Base-by-base conservation (phyloP, 2,888 invertebrate species). In the Himalopsyche tibetana region DNA sequence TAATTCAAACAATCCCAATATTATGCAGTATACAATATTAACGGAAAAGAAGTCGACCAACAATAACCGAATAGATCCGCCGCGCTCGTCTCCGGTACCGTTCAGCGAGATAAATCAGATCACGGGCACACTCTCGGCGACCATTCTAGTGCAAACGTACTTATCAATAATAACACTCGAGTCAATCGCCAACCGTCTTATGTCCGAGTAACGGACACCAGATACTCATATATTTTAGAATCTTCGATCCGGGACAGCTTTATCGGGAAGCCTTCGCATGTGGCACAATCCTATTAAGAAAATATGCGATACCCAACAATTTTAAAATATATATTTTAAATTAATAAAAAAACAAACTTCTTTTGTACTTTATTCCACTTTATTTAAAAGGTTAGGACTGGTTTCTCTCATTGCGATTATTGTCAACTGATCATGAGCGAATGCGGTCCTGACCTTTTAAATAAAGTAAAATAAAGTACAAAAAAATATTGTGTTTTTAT, bases 81-180 rank as follows among this genome's bases (percentile, higher is more conserved):
- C n/a, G 19, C 63, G 63, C 63, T 63, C 63, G 63, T 63, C 63
- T 19, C 63, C 63, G 63, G 28, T 63, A 63, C 63, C 63, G 63
- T 63, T 19, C 63, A 19, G 8, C 63, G 63, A 63, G 63, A 63
- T 63, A 63, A 63, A 63, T 63, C 63, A 63, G 63, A 63, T 63
- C 63, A 28, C 63, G 63, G 63, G 28, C 63, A 63, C 63, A 63
- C 4, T 63, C 63, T 63, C 63, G 63, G 63, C 63, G 63, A 63
- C 63, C 63, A 63, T 3, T 63, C 63, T 63, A 63, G 63, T 63
- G 63, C 19, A 63, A 63, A 28, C 63, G 63, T 63, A 63, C 28
- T 63, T 63, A 63, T 63, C 63, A 63, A 63, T 63, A 63, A 63
- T 63, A 63, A 63, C 19, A 4, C 28, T 5, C 9, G 12, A 51